phyloP scores from a whole-genome alignment of 2,113 vertebrate genomes.

The Ochotona princeps region DNA sequence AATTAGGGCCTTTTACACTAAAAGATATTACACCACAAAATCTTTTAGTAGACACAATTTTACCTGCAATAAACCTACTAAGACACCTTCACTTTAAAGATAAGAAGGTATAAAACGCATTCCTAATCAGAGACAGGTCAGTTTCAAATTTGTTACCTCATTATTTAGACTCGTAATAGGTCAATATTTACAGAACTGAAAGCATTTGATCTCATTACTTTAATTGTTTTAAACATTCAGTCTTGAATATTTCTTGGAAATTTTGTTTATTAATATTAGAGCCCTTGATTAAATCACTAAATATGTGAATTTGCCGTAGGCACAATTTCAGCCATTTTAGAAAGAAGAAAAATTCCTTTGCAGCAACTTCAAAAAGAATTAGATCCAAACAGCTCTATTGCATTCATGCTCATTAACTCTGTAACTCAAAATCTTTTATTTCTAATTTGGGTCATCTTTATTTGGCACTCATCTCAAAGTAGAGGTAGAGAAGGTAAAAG shows the following conservation, averaged over 20 bases:
- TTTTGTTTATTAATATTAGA: background rate
- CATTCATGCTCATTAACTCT: conserved; percentile 12
- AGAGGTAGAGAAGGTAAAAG: background rate
- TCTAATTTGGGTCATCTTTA: conserved; percentile 65
- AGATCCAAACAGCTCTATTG: background rate
- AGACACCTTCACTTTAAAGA: background rate
- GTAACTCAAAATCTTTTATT: conserved; percentile 15
- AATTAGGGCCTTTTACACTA: background rate
- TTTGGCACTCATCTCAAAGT: background rate
- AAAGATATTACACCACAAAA: background rate
- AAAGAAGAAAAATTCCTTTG: conserved; percentile 29
- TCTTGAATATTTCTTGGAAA: background rate
- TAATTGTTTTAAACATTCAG: conserved; percentile 5
- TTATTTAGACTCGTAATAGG: background rate
- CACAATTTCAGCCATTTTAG: background rate
- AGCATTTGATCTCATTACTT: conserved; percentile 2
- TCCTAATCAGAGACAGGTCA: background rate
- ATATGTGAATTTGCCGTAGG: background rate
- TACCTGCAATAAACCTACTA: background rate
- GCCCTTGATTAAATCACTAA: background rate
- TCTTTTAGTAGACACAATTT: background rate
- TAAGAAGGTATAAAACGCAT: background rate
- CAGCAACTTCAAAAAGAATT: conserved; percentile 20
- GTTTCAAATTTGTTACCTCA: background rate
- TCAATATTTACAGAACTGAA: background rate